phyloP scores from a whole-genome alignment of 2,113 vertebrate genomes.

The Micronycteris hirsuta region DNA sequence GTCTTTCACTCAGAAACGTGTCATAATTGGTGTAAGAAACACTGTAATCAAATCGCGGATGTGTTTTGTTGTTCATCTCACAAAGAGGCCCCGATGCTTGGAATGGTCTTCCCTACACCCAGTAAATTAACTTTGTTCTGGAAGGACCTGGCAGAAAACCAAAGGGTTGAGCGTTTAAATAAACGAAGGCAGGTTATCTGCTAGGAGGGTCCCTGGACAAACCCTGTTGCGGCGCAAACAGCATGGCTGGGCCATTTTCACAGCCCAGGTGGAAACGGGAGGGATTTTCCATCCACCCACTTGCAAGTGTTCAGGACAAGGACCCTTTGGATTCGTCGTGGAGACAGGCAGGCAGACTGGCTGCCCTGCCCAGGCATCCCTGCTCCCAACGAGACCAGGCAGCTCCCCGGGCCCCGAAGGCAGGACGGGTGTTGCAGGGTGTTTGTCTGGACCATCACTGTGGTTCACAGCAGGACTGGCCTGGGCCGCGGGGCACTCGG shows the following conservation, averaged over 20 bases:
- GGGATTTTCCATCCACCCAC: background rate
- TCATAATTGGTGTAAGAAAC: background rate
- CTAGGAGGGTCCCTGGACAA: background rate
- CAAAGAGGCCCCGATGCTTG: background rate
- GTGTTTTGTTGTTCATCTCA: background rate
- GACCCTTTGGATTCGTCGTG: fast-evolving
- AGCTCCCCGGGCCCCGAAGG: background rate
- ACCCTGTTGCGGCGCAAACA: background rate
- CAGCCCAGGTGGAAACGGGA: background rate
- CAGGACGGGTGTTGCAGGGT: fast-evolving
- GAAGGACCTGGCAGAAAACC: background rate
- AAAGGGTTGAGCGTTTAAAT: background rate
- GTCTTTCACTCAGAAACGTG: background rate
- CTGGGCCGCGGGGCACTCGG: fast-evolving
- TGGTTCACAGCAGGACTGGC: background rate
- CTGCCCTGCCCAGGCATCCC: background rate
- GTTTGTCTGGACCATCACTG: background rate
- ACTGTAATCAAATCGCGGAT: background rate
- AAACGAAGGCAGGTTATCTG: background rate
- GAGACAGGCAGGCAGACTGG: fast-evolving
- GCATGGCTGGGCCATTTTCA: too few species aligned
- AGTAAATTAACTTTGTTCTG: background rate
- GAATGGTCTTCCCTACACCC: background rate
- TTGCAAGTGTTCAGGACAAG: background rate
- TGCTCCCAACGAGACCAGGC: fast-evolving